Base-by-base conservation (phyloP, 2,888 invertebrate genomes). In the Perizoma affinitatum region DNA sequence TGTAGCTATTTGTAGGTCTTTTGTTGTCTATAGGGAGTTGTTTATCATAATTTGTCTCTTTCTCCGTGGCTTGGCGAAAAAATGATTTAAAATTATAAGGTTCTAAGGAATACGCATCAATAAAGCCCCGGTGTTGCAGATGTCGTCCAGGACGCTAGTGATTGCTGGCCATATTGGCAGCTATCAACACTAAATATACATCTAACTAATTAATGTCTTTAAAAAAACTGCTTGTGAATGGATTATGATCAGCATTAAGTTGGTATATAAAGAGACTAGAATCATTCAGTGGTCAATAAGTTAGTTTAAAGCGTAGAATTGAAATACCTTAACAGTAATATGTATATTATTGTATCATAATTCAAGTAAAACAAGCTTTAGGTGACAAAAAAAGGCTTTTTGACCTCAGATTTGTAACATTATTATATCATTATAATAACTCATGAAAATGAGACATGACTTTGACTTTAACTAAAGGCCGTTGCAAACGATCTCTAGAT, bases 281-380 rank as follows among this genome's bases (percentile, higher is more conserved):
- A 41, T 52, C 3, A 36, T 41, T 68, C 65, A 68, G 65, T 61
- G 58, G 50, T 66, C 51, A 63, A 68, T n/a, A n/a, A n/a, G n/a
- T 74, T 75, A 64, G 68, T 74, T 75, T 62, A 57, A 68, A 76
- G 72, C 56, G 58, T 62, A 74, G 71, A 59, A 73, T 78, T 75
- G 76, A 72, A 77, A 84, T 78, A 38, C 83, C 69, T 67, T 72
- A 81, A 67, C 72, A 68, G 77, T 83, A 75, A 75, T 72, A 70
- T n/a, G n/a, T n/a, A n/a, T 79, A 75, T 80, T 70, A 78, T 80
- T 74, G 76, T 74, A 74, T 77, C 76, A 75, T 78, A 76, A 73
- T 72, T 76, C 74, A 71, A 66, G 61, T 73, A 75, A 75, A 78
- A 81, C 76, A 80, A 75, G 75, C 72, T 63, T 22, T 71, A 72